Conservation (phyloP, 2,888 invertebrate genomes). For the Euphydryas editha region DNA sequence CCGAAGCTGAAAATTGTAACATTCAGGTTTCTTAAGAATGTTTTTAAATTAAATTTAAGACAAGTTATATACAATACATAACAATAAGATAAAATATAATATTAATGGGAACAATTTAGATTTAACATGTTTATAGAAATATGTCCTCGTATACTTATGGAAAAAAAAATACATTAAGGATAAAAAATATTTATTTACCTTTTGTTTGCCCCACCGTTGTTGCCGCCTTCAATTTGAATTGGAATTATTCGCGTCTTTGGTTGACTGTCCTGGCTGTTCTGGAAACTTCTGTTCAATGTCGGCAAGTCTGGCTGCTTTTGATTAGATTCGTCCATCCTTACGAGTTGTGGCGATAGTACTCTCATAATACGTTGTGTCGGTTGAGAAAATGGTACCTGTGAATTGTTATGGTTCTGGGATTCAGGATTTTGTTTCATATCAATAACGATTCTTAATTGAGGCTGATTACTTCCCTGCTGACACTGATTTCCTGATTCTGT, state of each 20-base stretch:
- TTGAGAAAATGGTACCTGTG: slow-evolving; percentile 66
- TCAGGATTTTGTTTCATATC: slow-evolving; percentile 70
- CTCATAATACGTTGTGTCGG: slow-evolving; percentile 82
- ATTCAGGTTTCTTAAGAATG: slow-evolving; percentile 21
- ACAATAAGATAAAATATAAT: neutral
- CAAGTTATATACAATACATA: neutral
- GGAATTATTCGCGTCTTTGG: slow-evolving; percentile 85
- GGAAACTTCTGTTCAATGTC: slow-evolving; percentile 64
- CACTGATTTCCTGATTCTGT: slow-evolving; percentile 64
- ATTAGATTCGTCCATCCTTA: slow-evolving; percentile 70
- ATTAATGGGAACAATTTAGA: neutral
- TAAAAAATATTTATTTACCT: slow-evolving; percentile 56
- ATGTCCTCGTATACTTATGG: neutral
- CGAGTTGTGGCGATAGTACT: slow-evolving; percentile 79
- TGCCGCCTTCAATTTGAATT: slow-evolving; percentile 82
- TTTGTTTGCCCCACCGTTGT: slow-evolving; percentile 67
- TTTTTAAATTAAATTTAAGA: neutral
- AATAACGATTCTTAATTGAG: slow-evolving; percentile 75
- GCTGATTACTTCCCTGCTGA: slow-evolving; percentile 61
- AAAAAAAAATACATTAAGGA: neutral
- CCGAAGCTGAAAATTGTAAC: slow-evolving; percentile 74
- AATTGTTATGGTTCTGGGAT: slow-evolving; percentile 49
- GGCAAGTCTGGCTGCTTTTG: slow-evolving; percentile 68
- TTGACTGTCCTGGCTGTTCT: slow-evolving; percentile 62
- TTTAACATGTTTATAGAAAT: neutral